These are phyloP conservation scores for Pandion haliaetus DNA, from an alignment of 2,113 vertebrate genomes.

Conservation along the genomic window DNA sequence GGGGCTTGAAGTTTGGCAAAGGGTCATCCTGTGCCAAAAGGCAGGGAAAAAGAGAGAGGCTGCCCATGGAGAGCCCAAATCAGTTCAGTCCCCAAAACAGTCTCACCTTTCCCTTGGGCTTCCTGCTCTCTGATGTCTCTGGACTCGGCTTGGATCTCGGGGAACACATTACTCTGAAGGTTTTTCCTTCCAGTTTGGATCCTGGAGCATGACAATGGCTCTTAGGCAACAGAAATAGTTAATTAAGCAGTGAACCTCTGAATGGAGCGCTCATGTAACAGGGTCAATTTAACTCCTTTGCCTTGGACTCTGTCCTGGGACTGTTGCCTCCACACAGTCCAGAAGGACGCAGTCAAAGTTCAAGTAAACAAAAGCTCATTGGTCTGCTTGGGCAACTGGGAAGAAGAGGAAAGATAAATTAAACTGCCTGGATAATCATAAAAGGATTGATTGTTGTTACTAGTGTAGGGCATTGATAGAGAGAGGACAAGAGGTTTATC, in stretches of 20 bases:
- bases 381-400: background rate
- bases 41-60: background rate
- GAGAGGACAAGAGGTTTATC: background rate
- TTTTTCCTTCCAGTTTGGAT: background rate
- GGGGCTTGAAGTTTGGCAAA: background rate
- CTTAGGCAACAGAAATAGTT: background rate
- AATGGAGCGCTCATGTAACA: conserved; percentile 39
- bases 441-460: background rate
- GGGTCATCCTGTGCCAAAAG: background rate
- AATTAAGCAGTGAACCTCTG: background rate
- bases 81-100: background rate
- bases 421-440: background rate
- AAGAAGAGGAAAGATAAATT: conserved; percentile 9
- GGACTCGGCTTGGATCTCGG: background rate
- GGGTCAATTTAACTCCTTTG: conserved; percentile 64
- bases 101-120: background rate
- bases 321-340: conserved; percentile 2
- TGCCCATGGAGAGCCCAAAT: background rate
- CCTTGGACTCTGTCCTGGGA: conserved; percentile 47
- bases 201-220: background rate
- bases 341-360: conserved; percentile 28
- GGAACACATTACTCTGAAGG: background rate
- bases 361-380: conserved; percentile 45
- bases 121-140: background rate
- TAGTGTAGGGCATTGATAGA: background rate